Base-by-base conservation (phyloP, 2,888 invertebrate species). In the Rhagium mordax region DNA sequence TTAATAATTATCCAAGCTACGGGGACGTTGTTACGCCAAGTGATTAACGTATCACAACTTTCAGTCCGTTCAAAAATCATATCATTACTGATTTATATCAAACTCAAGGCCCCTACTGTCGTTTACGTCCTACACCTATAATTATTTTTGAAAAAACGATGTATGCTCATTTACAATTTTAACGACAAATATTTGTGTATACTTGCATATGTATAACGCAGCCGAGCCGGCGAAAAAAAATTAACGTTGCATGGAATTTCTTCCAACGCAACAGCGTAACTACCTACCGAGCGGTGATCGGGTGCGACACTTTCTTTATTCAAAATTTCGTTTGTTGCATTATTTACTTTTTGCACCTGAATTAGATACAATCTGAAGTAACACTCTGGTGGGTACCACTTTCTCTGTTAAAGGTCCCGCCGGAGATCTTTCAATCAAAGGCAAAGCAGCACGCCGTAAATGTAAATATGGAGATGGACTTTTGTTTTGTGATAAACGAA, bases 311-410 rank as follows among this genome's bases (percentile, higher is more conserved):
- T 62, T 62, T 62, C 64, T 64, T 64, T 27, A 21, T 49, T 64
- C 51, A 27, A 24, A 49, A 51, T 62, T 64, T 51, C 64, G 51
- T 16, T 48, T 62, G 55, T 24, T 57, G 55, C 24, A 57, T 62
- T 51, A 24, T 48, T n/a, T 62, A 51, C n/a, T 57, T 61, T 51
- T 51, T 51, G 64, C 29, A 49, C 64, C 64, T 51, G 64, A 49
- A 51, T 64, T 64, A 64, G 64, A 51, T 64, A 27, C 64, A 64
- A 64, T 64, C 64, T 24, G 51, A 64, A 18, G 64, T 64, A 64
- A 64, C 64, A 64, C 49, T 64, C 64, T 41, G 64, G 27, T 64
- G 64, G 18, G 18, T 49, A 64, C 49, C 47, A 64, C 64, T 64
- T 64, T 64, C 64, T 51, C 64, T 64, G 3, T 64, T 64, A 49